Evolutionary conservation across 2,113 vertebrate species (phyloP).

Genomic region (Stigmatopora argus): DNA sequence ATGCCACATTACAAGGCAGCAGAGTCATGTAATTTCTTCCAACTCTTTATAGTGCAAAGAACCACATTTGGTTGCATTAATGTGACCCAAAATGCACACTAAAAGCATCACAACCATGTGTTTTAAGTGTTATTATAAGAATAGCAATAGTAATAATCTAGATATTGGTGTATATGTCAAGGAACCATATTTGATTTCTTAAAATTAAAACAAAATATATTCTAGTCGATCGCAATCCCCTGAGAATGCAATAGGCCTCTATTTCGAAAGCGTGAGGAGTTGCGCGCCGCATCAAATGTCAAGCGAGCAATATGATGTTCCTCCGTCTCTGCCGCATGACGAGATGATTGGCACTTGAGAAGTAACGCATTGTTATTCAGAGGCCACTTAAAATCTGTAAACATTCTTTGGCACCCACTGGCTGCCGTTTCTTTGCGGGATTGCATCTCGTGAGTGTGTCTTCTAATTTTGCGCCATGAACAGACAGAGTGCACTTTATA

Average conservation of each 20-base stretch:
- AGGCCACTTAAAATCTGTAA: constrained; percentile 37
- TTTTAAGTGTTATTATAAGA: not conserved
- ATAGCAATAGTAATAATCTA: too few relatives aligned
- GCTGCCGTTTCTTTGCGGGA: constrained; percentile 15
- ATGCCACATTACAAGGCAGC: not conserved
- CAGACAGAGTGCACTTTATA: not conserved
- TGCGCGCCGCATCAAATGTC: constrained; percentile 24
- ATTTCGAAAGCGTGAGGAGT: constrained; percentile 44
- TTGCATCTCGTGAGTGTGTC: not conserved
- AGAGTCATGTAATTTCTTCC: not conserved
- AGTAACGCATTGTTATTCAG: constrained; percentile 52
- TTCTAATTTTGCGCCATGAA: constrained; percentile 15
- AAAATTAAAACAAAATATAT: not conserved
- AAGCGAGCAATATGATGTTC: constrained; percentile 15
- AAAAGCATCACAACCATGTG: not conserved
- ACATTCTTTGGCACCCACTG: constrained; percentile 49
- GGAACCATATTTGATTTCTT: not conserved
- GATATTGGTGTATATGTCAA: not conserved
- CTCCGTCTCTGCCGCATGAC: constrained; percentile 29
- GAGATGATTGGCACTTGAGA: constrained; percentile 56
- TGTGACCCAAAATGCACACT: not conserved
- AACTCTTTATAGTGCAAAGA: not conserved
- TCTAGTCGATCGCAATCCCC: constrained; percentile 28
- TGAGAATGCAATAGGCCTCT: constrained; percentile 51
- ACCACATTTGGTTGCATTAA: not conserved